Percentiles rank a stretch among this genome's conserved stretches.
Evolutionary conservation across 2,113 vertebrate genomes (phyloP).

Genomic region (Anser brachyrhynchus): DNA sequence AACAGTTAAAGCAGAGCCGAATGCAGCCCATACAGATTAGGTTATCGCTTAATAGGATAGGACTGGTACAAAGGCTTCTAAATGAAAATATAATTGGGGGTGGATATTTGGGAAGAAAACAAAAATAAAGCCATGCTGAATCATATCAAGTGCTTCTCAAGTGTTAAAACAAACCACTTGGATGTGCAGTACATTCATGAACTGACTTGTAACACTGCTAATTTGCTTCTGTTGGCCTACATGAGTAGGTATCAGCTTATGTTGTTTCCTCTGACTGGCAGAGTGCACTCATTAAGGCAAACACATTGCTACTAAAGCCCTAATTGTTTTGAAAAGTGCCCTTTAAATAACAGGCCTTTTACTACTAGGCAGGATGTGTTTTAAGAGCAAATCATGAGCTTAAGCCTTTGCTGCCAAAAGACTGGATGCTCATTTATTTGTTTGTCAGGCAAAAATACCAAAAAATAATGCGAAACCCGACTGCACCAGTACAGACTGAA

Average conservation of each 20-base stretch:
- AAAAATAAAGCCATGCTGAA: neutral
- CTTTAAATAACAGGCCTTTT: constrained; percentile 53
- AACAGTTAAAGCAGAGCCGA: neutral
- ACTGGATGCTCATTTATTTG: neutral
- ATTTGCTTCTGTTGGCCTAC: constrained; percentile 16
- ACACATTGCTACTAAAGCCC: constrained; percentile 33
- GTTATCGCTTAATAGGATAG: neutral
- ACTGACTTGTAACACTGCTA: neutral
- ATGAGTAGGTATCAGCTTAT: constrained; percentile 12
- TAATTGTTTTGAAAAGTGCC: constrained; percentile 57
- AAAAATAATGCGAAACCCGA: neutral
- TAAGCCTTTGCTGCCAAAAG: constrained; percentile 26
- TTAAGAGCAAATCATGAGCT: constrained; percentile 23
- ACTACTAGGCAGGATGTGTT: constrained; percentile 18
- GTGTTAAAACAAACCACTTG: constrained; percentile 3
- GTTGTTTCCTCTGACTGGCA: constrained; percentile 24
- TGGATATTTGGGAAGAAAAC: neutral
- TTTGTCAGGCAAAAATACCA: neutral
- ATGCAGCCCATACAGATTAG: neutral
- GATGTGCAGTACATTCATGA: neutral
- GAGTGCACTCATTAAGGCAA: constrained; percentile 46
- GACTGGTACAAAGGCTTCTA: neutral
- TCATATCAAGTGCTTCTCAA: neutral
- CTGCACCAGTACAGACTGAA: neutral
- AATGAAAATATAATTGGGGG: neutral